Evolutionary conservation across 1,140 invertebrate genomes (phyloP), one percentile per base, ranked within the genome.

Genomic region (Tribolium madens): DNA sequence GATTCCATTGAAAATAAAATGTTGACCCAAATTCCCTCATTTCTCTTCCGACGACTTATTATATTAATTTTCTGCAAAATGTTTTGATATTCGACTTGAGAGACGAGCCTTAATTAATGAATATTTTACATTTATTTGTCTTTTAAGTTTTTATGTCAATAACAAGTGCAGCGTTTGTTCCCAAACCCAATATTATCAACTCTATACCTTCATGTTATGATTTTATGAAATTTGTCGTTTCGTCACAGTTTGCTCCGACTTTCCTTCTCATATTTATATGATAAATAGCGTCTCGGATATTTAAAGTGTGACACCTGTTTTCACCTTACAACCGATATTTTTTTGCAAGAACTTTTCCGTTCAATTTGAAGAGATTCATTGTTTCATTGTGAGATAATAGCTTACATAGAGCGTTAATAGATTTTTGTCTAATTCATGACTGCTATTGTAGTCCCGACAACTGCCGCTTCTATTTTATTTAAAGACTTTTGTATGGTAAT

Each of bases 391-490:
- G 21, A 33, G 14, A 57, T 64, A 64, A 64, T 64, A 64, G 26
- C 57, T 33, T 13, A 33, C 57, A 64, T 33, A 64, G 57, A n/a
- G 21, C 17, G 53, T 10, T 64, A 64, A 64, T 64, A 64, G 57
- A 33, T 64, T 64, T 36, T 64, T 64, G 26, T 64, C 57, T 64
- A 64, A 64, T 64, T 64, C 57, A 64, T 64, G 57, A 64, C 33
- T 33, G 57, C 57, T 13, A 64, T 64, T 64, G 57, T 64, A n/a
- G 1, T n/a, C 57, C 2, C 21, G 21, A 64, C 57, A 64, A 64
- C 31, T 14, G 26, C 18, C 12, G 57, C 21, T 64, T 57, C 36
- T 64, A 26, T 64, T 64, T 64, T 33, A 64, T 33, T 64, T 26
- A 18, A 18, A n/a, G 52, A n/a, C 17, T 57, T 18, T 64, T 14